These are phyloP conservation scores for Nycticebus coucang DNA, from an alignment of 2,113 vertebrate genomes.

Conservation along the genomic window DNA sequence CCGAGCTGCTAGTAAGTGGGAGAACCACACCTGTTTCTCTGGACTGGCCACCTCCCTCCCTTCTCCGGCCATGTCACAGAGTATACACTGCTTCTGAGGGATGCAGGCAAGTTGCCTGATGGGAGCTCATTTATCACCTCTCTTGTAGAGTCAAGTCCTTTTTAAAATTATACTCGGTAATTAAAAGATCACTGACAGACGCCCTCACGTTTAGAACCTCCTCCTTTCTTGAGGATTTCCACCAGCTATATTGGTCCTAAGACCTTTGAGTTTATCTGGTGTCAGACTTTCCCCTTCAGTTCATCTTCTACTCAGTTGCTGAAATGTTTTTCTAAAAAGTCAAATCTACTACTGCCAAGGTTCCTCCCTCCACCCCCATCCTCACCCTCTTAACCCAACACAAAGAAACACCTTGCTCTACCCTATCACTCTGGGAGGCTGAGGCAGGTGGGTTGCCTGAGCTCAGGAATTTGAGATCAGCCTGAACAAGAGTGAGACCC, in stretches of 20 bases:
- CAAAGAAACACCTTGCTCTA: not conserved
- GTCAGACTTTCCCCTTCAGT: not conserved
- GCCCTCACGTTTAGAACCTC: not conserved
- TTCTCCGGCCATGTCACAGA: not conserved
- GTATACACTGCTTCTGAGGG: not conserved
- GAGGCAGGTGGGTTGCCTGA: too few relatives aligned
- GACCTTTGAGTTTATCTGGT: conserved; percentile 17
- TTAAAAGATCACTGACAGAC: not conserved
- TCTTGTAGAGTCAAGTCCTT: not conserved
- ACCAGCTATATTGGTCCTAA: not conserved
- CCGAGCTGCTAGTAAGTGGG: not conserved
- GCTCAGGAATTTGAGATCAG: too few relatives aligned
- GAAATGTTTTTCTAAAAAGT: not conserved
- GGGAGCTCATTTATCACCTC: not conserved
- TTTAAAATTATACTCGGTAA: not conserved
- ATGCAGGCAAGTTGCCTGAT: not conserved
- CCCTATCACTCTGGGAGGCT: too few relatives aligned
- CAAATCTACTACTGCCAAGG: not conserved
- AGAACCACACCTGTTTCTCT: not conserved
- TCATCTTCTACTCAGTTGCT: not conserved
- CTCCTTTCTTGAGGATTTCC: not conserved
- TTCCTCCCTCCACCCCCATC: not conserved
- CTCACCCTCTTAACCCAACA: not conserved
- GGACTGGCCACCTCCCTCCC: not conserved
- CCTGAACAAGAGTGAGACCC: too few relatives aligned